Evolutionary conservation across 1,140 invertebrate genomes (phyloP).

Genomic region (Eriosoma lanigerum): DNA sequence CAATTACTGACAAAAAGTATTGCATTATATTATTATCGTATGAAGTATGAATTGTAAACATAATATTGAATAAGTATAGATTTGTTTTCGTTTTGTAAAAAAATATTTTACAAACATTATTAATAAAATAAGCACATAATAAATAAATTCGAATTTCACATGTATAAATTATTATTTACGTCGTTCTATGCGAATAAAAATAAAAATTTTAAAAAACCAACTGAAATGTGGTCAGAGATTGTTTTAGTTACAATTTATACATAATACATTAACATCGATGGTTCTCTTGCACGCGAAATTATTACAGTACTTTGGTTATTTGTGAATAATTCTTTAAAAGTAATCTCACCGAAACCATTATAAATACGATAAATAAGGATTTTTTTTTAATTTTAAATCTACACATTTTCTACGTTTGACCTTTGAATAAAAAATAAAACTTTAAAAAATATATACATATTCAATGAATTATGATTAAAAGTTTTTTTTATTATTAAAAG

Average conservation of each 20-base stretch:
- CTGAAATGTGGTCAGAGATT: too few species aligned
- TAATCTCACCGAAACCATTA: constrained; percentile 27
- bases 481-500: constrained; percentile 11
- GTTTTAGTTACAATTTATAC: too few species aligned
- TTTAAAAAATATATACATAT: neutral
- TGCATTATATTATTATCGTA: neutral
- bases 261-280: too few species aligned
- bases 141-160: too few species aligned
- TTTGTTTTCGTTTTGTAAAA: too few species aligned
- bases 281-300: neutral
- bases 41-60: too few species aligned
- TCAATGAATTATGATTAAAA: constrained; percentile 3
- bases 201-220: too few species aligned
- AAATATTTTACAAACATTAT: too few species aligned
- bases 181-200: too few species aligned
- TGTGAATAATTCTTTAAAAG: constrained; percentile 15
- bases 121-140: too few species aligned
- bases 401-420: neutral
- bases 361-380: constrained; percentile 34
- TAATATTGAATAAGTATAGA: too few species aligned
- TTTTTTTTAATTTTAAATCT: constrained; percentile 32
- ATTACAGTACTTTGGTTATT: constrained; percentile 14
- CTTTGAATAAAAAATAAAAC: neutral
- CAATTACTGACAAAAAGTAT: neutral
- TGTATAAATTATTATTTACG: too few species aligned